Base-by-base conservation (phyloP, 2,888 invertebrate species). In the Itoplectis maculator region DNA sequence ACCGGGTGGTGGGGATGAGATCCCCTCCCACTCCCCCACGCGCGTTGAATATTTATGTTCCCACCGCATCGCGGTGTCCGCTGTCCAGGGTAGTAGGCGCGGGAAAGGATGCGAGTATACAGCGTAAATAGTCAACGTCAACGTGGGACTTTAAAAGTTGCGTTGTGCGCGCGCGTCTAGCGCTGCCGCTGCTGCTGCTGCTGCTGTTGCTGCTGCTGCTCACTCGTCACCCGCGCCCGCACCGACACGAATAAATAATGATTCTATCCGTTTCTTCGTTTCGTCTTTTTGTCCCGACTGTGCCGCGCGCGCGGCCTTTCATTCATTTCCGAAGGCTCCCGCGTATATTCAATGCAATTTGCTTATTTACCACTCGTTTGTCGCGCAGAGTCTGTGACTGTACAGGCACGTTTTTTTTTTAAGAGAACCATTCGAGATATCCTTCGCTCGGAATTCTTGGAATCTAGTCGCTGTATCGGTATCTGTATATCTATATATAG, bases 21-120 rank as follows among this genome's bases (percentile, higher is more conserved):
- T 45, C 37, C 68, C 54, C 51, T 45, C 63, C 11, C 59, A 40
- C 23, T 42, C 35, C 54, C 63, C 59, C 45, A 15, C 66, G 49
- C 66, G 47, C 49, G 74, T 61, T 40, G 45, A 81, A 78, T 78
- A 78, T 74, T 78, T 74, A 83, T 74, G 35, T 65, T 81, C 73
- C 65, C 37, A 40, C 49, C 75, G 70, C 59, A 56, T 78, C 63
- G 35, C 15, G 51, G n/a, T 68, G 49, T 78, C 29, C 45, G 47
- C 40, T 20, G 20, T 65, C 42, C 65, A 37, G 70, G 40, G 77
- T 70, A 51, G 74, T 81, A 63, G 77, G 81, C 49, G 63, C 49
- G 61, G 51, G 72, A 78, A 68, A 75, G 61, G 63, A 81, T 65
- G 42, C 69, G 61, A 72, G 59, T 56, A 42, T 61, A 47, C 45